These are phyloP conservation scores for Celastrina argiolus DNA, from an alignment of 2,888 invertebrate species.

Conservation along the genomic window DNA sequence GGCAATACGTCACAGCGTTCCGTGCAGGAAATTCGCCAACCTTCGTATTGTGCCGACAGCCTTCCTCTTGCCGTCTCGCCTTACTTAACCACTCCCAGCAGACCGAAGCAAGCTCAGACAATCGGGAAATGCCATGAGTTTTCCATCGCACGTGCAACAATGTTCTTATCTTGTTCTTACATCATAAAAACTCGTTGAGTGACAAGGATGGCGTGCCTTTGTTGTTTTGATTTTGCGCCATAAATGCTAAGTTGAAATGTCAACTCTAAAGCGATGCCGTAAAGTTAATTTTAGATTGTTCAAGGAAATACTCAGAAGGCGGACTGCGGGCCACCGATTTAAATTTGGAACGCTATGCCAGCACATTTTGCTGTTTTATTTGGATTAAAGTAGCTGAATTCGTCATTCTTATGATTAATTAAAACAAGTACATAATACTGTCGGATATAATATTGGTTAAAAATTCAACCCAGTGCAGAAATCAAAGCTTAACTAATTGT, in stretches of 20 bases:
- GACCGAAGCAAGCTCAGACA: not conserved
- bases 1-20: not conserved
- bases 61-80: conserved; percentile 17
- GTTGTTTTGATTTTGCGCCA: not conserved
- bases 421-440: not conserved
- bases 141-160: not conserved
- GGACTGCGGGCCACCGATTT: conserved; percentile 12
- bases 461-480: too few relatives aligned
- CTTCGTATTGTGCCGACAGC: conserved; percentile 13
- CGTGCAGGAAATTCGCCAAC: conserved; percentile 17
- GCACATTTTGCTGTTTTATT: conserved; percentile 1
- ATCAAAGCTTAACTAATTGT: too few relatives aligned
- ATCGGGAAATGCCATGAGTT: not conserved
- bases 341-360: conserved; percentile 18
- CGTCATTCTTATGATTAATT: not conserved
- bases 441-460: too few relatives aligned
- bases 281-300: conserved; percentile 1
- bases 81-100: not conserved
- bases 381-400: not conserved
- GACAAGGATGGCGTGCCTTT: conserved; percentile 6
- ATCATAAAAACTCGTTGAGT: not conserved
- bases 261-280: not conserved
- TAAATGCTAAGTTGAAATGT: not conserved
- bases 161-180: not conserved
- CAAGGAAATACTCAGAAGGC: not conserved